Evolutionary conservation across 2,113 vertebrate genomes (phyloP), one percentile per base, ranked within the genome.

Genomic region (Thalassarche chlororhynchos): DNA sequence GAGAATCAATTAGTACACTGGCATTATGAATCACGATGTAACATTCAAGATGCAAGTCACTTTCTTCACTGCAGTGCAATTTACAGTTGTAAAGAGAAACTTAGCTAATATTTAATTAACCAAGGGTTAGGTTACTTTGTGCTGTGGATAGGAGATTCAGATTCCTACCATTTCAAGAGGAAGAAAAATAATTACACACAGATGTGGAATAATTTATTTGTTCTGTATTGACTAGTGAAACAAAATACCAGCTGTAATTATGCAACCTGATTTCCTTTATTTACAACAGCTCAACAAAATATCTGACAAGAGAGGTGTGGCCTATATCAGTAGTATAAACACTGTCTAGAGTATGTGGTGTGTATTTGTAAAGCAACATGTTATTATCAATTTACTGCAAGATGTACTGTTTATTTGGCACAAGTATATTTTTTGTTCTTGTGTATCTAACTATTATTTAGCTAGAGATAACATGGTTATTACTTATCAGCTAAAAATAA

Each of bases 71-170:
- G 36, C 72, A 90, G 29, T 93, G 72, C 28, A 90, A 52, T 91
- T 87, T 93, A 68, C 38, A 61, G 16, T 23, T 66, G 36, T 55
- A 55, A 70, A 93, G 47, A 68, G 55, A 86, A 90, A 90, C 6
- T 46, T 88, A 64, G 38, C 11, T 90, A 94, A 40, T 84, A 90
- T 74, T 94, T 92, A 91, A 72, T 91, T 87, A 89, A 47, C 40
- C 14, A 61, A 36, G 31, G 3, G 7, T 36, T 95, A 26, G 8
- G 15, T 89, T 96, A 62, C 64, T 93, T 66, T 90, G n/a, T 84
- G 40, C 31, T 42, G 31, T 49, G 51, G 42, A 31, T 75, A 84
- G 49, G 31, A 93, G 76, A 75, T 91, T 81, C 20, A 71, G 49
- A 84, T 79, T 91, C 26, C 38, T 93, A 20, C 18, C 5, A 21